These are phyloP conservation scores for Zeuzera pyrina DNA, from an alignment of 2,888 invertebrate species.

Conservation along the genomic window DNA sequence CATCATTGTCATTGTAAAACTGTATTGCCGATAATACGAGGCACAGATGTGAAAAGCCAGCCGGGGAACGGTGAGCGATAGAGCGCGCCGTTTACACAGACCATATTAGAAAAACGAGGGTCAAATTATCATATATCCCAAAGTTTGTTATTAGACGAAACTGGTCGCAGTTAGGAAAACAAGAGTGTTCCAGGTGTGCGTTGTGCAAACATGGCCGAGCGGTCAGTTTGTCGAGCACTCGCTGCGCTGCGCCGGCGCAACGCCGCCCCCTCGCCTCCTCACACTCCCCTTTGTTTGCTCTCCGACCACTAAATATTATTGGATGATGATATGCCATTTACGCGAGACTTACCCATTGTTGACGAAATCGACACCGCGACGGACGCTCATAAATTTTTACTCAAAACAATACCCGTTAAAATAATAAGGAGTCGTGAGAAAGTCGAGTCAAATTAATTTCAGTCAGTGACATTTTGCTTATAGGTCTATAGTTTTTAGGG, in stretches of 20 bases:
- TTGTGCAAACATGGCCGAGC: slow-evolving; percentile 29
- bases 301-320: slow-evolving; percentile 42
- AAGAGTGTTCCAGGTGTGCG: slow-evolving; percentile 33
- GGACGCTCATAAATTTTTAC: not conserved
- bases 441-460: too few relatives aligned
- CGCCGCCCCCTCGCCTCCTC: slow-evolving; percentile 5
- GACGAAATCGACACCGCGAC: slow-evolving; percentile 15
- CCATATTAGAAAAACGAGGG: slow-evolving; percentile 38
- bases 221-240: slow-evolving; percentile 30
- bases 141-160: slow-evolving; percentile 38
- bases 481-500: too few relatives aligned
- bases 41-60: too few relatives aligned
- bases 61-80: too few relatives aligned
- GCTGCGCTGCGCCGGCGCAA: slow-evolving; percentile 1
- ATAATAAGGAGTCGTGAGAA: too few relatives aligned
- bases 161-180: slow-evolving; percentile 42
- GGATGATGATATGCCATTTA: slow-evolving; percentile 53
- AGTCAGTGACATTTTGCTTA: too few relatives aligned
- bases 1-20: too few relatives aligned
- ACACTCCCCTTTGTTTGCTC: slow-evolving; percentile 10
- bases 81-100: slow-evolving; percentile 40
- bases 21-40: too few relatives aligned
- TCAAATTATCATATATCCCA: slow-evolving; percentile 37
- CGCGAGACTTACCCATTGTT: slow-evolving; percentile 28
- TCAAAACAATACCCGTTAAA: not conserved